Evolutionary conservation across 2,113 vertebrate genomes (phyloP).

Genomic region (Mirounga angustirostris): DNA sequence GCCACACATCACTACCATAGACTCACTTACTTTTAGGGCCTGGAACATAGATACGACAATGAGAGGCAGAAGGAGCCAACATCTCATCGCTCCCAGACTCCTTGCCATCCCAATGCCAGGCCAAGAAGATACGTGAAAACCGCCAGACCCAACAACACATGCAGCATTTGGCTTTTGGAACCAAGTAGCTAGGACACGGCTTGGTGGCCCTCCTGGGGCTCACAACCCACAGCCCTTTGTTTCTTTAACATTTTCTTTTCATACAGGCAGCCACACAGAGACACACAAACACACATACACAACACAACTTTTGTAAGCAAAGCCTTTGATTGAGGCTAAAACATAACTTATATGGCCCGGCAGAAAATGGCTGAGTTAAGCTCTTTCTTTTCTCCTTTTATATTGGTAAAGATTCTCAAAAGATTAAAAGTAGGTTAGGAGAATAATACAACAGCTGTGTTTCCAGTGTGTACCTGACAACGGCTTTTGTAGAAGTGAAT

Average conservation of each 20-base stretch:
- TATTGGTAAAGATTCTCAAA: constrained; percentile 85
- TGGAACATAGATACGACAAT: not conserved
- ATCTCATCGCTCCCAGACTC: not conserved
- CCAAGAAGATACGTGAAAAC: not conserved
- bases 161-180: not conserved
- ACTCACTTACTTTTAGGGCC: not conserved
- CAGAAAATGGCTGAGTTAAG: constrained; percentile 89
- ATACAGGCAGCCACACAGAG: constrained; percentile 20
- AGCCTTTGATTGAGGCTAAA: constrained; percentile 82
- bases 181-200: not conserved
- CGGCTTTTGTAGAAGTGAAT: constrained; percentile 90
- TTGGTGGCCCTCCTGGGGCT: constrained; percentile 75
- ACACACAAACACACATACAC: constrained; percentile 45
- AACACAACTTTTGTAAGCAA: constrained; percentile 80
- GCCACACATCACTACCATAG: not conserved
- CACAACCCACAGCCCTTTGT: constrained; percentile 63
- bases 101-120: not conserved
- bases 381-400: constrained; percentile 84
- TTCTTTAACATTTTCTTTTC: constrained; percentile 26
- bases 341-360: constrained; percentile 85
- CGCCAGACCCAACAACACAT: constrained; percentile 73
- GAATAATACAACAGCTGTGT: constrained; percentile 90
- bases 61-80: not conserved
- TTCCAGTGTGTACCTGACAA: constrained; percentile 91
- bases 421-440: constrained; percentile 91